Percentiles rank a stretch among this genome's conserved stretches.
Evolutionary conservation across 2,797 vertebrate species (phyloP).

Genomic region (Xerus rutilus): DNA sequence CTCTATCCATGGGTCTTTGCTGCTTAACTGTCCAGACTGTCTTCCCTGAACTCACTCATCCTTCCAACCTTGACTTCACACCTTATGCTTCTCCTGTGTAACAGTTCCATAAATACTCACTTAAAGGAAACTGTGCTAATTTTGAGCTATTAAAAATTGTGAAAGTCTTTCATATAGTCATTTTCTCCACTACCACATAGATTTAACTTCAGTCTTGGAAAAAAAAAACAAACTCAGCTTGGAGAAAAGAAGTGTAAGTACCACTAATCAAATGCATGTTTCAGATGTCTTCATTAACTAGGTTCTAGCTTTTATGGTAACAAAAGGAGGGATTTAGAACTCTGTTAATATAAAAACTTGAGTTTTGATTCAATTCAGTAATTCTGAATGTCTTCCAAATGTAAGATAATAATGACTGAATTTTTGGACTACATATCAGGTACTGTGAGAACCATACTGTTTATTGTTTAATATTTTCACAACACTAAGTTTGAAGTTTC

Average conservation of each 20-base stretch:
- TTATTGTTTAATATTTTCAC: constrained; percentile 22
- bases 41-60: background rate
- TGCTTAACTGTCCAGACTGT: background rate
- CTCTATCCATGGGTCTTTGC: background rate
- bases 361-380: constrained; percentile 23
- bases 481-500: background rate
- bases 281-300: constrained; percentile 1
- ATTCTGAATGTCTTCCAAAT: background rate
- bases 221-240: background rate
- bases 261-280: constrained; percentile 5
- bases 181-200: background rate
- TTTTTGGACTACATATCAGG: background rate
- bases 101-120: background rate
- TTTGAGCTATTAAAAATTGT: background rate
- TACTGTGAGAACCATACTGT: background rate
- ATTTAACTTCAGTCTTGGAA: background rate
- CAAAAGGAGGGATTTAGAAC: constrained; percentile 19
- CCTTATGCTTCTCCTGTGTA: background rate
- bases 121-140: background rate
- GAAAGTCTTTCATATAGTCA: background rate
- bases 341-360: background rate
- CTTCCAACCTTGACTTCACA: background rate
- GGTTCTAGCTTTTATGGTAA: background rate
- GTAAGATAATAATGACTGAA: background rate
- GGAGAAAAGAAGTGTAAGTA: background rate